phyloP scores from a whole-genome alignment of 2,113 vertebrate genomes.

The Nyctibius bracteatus region DNA sequence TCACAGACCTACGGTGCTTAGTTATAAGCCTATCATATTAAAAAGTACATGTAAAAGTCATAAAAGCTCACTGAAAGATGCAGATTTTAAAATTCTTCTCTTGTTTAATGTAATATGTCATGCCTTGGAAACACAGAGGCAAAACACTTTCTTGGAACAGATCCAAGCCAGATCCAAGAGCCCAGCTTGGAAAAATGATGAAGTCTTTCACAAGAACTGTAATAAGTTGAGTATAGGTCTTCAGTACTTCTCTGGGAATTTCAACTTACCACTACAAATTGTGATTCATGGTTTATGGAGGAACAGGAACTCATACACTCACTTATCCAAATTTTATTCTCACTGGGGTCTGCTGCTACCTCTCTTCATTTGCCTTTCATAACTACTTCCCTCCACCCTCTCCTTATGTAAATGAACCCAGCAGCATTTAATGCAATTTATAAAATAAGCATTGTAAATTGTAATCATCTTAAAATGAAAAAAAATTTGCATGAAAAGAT shows the following conservation, averaged over 20 bases:
- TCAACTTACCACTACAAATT: neutral
- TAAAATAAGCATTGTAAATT: neutral
- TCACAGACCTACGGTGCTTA: neutral
- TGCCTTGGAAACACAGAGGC: neutral
- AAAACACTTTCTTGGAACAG: neutral
- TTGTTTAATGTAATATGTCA: neutral
- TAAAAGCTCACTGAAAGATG: neutral
- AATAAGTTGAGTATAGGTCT: neutral
- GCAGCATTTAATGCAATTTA: neutral
- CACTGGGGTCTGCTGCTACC: neutral
- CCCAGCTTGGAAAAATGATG: neutral
- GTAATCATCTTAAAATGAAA: neutral
- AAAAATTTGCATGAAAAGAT: neutral
- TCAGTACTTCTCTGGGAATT: neutral
- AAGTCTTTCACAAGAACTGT: neutral
- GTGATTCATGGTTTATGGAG: neutral
- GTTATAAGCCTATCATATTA: neutral
- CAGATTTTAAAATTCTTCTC: neutral
- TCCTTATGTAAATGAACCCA: neutral
- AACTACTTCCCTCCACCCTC: neutral
- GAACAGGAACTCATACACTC: neutral
- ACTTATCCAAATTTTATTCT: neutral
- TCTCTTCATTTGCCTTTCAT: neutral
- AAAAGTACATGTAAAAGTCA: neutral
- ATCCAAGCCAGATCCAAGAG: neutral